phyloP scores from a whole-genome alignment of 2,113 vertebrate genomes.

The Lepus americanus region DNA sequence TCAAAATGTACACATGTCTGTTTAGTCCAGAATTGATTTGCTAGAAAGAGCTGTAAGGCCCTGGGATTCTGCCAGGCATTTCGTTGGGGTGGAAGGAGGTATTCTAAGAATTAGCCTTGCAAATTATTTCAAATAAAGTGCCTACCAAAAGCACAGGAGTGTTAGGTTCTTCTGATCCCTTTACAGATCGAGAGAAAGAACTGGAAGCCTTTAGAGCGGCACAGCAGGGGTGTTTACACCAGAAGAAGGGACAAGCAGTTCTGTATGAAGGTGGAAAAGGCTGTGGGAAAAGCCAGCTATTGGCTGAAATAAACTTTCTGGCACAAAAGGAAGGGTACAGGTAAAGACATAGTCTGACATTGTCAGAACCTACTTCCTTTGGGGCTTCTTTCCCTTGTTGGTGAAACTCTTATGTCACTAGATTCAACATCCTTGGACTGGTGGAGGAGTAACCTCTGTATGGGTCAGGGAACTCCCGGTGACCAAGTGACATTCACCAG shows the following conservation, averaged over 20 bases:
- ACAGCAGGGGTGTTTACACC: conserved; percentile 63
- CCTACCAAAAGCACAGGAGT: background rate
- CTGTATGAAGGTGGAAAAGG: conserved; percentile 78
- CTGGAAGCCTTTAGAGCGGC: conserved; percentile 72
- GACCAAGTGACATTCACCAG: conserved; percentile 70
- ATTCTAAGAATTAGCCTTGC: conserved; percentile 8
- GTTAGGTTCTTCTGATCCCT: conserved; percentile 11
- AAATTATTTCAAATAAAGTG: conserved; percentile 39
- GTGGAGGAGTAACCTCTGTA: background rate
- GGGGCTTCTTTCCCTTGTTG: conserved; percentile 6
- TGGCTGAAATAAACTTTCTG: conserved; percentile 79
- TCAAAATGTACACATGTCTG: background rate
- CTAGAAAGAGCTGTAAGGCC: background rate
- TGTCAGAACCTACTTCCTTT: background rate
- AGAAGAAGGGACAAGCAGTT: conserved; percentile 65
- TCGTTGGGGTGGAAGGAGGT: background rate
- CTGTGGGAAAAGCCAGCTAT: conserved; percentile 82
- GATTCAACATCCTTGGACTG: background rate
- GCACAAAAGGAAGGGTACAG: conserved; percentile 74
- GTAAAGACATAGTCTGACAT: conserved; percentile 59
- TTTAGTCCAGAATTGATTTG: conserved; percentile 4
- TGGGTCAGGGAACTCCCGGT: background rate
- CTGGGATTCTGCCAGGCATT: conserved; percentile 6
- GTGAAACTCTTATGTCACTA: background rate
- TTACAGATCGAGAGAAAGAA: conserved; percentile 78